Evolutionary conservation across 2,113 vertebrate genomes (phyloP).

Genomic region (Hydrochoerus hydrochaeris): DNA sequence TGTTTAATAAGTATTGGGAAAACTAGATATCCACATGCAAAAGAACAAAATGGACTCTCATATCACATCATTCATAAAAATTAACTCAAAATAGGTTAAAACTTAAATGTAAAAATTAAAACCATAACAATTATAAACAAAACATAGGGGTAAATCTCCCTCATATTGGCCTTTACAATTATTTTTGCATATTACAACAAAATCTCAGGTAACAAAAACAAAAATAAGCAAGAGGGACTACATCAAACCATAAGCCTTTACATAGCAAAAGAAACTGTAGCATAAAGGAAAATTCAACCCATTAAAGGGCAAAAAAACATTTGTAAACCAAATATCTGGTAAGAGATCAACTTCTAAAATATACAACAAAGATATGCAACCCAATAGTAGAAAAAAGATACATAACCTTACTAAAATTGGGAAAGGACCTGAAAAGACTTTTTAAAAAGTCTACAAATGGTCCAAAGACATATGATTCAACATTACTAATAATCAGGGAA

Average conservation of each 20-base stretch:
- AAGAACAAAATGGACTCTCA: background rate
- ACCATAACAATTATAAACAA: background rate
- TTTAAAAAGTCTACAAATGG: no score
- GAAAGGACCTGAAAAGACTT: no score
- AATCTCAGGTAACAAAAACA: background rate
- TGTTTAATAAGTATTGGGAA: background rate
- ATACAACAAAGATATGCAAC: no score
- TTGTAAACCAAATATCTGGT: background rate
- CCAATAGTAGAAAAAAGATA: no score
- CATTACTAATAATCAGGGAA: no score
- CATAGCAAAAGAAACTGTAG: background rate
- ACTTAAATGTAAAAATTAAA: background rate
- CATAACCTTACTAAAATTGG: no score
- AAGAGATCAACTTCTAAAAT: background rate
- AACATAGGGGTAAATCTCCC: background rate
- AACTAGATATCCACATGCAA: background rate
- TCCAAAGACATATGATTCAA: no score
- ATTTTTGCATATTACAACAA: background rate
- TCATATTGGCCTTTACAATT: background rate
- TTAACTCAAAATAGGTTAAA: background rate
- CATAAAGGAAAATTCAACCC: background rate
- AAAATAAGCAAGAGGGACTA: background rate
- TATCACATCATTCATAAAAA: background rate
- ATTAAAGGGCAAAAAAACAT: background rate
- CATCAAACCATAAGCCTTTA: background rate